A percentile compares a stretch with the other conserved stretches of the same genome.
Evolutionary conservation across 2,797 vertebrate species (phyloP).

Genomic region (Columba guinea): DNA sequence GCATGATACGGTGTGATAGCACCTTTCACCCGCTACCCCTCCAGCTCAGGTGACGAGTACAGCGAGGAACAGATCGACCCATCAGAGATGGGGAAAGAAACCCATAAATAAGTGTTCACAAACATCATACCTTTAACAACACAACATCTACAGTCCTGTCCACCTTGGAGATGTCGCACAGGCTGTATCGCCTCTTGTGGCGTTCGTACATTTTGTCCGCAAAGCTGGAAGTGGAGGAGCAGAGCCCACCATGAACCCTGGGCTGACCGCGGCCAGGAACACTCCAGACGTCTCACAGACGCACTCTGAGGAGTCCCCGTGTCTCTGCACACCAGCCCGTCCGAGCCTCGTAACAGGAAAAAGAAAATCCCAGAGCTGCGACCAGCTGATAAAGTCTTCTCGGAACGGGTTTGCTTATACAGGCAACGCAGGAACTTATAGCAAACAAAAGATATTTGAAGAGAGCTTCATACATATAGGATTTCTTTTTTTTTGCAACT

Average conservation of each 20-base stretch:
- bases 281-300: constrained; percentile 75
- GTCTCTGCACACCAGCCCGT: constrained; percentile 50
- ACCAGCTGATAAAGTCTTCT: constrained; percentile 63
- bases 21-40: not conserved
- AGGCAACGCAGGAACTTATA: constrained; percentile 33
- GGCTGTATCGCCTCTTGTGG: constrained; percentile 93
- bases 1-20: not conserved
- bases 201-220: constrained; percentile 91
- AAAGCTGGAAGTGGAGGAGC: not conserved
- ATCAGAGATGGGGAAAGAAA: not conserved
- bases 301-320: constrained; percentile 63
- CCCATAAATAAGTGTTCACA: rapidly evolving
- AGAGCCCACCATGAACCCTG: constrained; percentile 72
- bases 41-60: rapidly evolving
- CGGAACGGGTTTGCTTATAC: constrained; percentile 37
- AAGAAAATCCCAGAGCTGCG: constrained; percentile 59
- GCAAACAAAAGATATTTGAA: constrained; percentile 38
- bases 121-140: constrained; percentile 89
- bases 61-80: not conserved
- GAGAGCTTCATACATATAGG: constrained; percentile 17
- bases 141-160: constrained; percentile 92
- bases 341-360: constrained; percentile 62
- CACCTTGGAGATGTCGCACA: constrained; percentile 89
- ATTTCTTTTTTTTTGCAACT: not conserved
- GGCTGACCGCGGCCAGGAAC: not conserved